phyloP scores from a whole-genome alignment of 2,113 vertebrate species.

The Mobula hypostoma region DNA sequence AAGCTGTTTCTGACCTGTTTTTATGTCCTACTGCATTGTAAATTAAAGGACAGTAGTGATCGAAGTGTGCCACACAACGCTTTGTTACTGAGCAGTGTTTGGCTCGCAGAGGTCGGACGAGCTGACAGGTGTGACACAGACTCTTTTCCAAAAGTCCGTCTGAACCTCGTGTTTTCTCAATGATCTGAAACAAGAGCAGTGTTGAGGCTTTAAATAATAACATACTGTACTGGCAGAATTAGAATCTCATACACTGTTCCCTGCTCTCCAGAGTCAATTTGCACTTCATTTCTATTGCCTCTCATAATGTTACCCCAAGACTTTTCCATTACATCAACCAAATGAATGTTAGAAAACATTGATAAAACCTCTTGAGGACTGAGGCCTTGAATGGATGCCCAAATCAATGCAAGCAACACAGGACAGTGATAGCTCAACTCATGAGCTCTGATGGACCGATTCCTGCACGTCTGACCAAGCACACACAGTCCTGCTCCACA shows the following conservation, averaged over 20 bases:
- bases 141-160: neutral
- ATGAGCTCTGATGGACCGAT: too few relatives aligned
- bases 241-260: neutral
- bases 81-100: constrained; percentile 31
- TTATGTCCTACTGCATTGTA: constrained; percentile 25
- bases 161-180: neutral
- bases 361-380: too few relatives aligned
- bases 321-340: too few relatives aligned
- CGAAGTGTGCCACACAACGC: constrained; percentile 36
- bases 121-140: constrained; percentile 37
- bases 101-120: constrained; percentile 28
- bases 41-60: constrained; percentile 35
- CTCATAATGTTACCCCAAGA: too few relatives aligned
- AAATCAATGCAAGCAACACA: too few relatives aligned
- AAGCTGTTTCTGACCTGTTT: constrained; percentile 12
- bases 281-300: too few relatives aligned
- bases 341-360: too few relatives aligned
- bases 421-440: too few relatives aligned
- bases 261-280: neutral
- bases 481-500: too few relatives aligned
- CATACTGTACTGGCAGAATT: neutral
- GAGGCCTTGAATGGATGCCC: too few relatives aligned
- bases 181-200: constrained; percentile 2
- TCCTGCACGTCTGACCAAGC: too few relatives aligned
- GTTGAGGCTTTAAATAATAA: neutral